Conservation (phyloP, 2,888 invertebrate species). For the Hymenopus coronatus region DNA sequence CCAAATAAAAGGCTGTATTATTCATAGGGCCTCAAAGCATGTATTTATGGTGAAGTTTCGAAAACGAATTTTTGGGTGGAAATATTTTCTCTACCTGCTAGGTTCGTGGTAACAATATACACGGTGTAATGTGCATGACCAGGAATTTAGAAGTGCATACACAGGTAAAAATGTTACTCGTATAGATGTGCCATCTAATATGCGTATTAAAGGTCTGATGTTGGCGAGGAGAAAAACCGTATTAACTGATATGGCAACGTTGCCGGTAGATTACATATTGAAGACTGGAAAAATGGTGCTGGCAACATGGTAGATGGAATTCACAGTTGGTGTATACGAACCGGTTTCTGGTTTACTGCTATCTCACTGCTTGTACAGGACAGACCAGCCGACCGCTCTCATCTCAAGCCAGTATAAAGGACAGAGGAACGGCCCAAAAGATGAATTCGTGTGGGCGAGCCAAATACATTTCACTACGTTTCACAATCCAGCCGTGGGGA, state of each 20-base stretch:
- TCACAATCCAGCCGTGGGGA: not conserved
- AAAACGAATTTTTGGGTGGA: no score
- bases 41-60: no score
- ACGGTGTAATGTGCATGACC: no score
- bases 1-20: no score
- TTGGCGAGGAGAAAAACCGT: not conserved
- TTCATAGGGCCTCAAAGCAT: no score
- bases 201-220: not conserved
- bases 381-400: not conserved
- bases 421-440: not conserved
- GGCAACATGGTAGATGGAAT: slow-evolving; percentile 6
- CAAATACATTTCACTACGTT: not conserved
- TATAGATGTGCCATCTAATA: no score
- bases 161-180: no score
- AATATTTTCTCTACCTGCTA: no score
- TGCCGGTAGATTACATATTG: not conserved
- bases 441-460: not conserved
- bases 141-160: no score
- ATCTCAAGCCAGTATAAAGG: not conserved
- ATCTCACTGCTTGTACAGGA: not conserved
- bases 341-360: slow-evolving; percentile 5
- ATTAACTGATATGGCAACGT: not conserved
- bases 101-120: no score
- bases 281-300: not conserved
- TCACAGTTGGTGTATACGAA: slow-evolving; percentile 16